These are phyloP conservation scores for Coptotermes formosanus DNA, from an alignment of 1,140 invertebrate genomes.

Conservation along the genomic window DNA sequence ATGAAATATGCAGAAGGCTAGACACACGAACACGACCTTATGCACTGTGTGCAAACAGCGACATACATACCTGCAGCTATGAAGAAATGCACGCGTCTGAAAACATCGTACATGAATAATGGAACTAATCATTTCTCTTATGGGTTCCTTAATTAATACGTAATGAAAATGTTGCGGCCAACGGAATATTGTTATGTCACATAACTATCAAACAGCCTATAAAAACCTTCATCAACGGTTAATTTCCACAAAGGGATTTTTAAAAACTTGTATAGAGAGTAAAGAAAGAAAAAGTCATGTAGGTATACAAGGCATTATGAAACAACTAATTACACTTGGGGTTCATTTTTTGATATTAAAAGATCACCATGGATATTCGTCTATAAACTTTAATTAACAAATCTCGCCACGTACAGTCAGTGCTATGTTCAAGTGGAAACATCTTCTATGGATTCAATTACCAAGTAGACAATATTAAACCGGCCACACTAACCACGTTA, in stretches of 20 bases:
- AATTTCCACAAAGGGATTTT: conserved; percentile 19
- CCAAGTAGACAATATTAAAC: too few species aligned
- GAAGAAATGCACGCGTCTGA: background rate
- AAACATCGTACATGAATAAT: conserved; percentile 14
- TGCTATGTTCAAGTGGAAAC: background rate
- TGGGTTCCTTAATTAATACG: background rate
- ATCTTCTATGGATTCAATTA: background rate
- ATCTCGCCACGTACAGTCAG: background rate
- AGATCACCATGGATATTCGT: conserved; percentile 15
- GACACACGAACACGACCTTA: too few species aligned
- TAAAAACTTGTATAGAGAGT: background rate
- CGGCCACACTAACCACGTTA: too few species aligned
- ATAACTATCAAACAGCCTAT: background rate
- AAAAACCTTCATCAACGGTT: conserved; percentile 18
- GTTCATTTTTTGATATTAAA: conserved; percentile 17
- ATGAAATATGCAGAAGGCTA: too few species aligned
- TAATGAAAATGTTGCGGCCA: conserved; percentile 15
- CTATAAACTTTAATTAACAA: conserved; percentile 18
- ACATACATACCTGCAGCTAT: too few species aligned
- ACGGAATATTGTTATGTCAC: background rate
- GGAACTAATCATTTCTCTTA: conserved; percentile 8
- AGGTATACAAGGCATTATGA: conserved; percentile 12
- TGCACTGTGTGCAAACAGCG: too few species aligned
- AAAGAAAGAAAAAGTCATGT: background rate
- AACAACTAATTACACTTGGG: conserved; percentile 3